These are phyloP conservation scores for Siniperca obscura DNA, from an alignment of 2,797 vertebrate genomes.

Conservation along the genomic window DNA sequence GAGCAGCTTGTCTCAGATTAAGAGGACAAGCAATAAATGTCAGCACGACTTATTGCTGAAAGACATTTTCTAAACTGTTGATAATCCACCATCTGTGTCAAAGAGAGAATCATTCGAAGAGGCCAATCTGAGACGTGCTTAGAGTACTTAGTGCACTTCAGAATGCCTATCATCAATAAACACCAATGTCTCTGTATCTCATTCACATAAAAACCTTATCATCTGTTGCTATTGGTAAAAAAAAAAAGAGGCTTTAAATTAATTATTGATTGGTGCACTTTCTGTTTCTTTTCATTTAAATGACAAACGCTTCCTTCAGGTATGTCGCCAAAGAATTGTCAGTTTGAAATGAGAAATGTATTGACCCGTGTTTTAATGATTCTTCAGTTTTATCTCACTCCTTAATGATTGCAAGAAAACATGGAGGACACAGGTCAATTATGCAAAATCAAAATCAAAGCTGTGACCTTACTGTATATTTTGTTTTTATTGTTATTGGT, in stretches of 20 bases:
- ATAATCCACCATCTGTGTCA: constrained; percentile 85
- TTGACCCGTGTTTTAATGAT: constrained; percentile 78
- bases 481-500: constrained; percentile 45
- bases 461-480: constrained; percentile 47
- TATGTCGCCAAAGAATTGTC: constrained; percentile 65
- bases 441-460: constrained; percentile 45
- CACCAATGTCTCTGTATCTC: constrained; percentile 72
- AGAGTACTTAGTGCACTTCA: constrained; percentile 65
- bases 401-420: constrained; percentile 53
- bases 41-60: constrained; percentile 76
- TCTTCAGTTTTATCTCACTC: constrained; percentile 61
- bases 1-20: constrained; percentile 81
- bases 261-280: constrained; percentile 77
- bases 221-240: constrained; percentile 63
- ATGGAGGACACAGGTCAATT: constrained; percentile 45
- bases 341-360: constrained; percentile 77
- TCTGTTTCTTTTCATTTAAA: constrained; percentile 72
- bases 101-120: constrained; percentile 73
- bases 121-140: constrained; percentile 64
- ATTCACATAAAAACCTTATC: constrained; percentile 67
- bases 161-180: constrained; percentile 76
- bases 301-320: constrained; percentile 76
- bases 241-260: constrained; percentile 73
- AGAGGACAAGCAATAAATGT: constrained; percentile 84
- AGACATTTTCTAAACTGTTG: constrained; percentile 82